phyloP scores from a whole-genome alignment of 1,140 invertebrate genomes.

The Wiebesia pumilae region DNA sequence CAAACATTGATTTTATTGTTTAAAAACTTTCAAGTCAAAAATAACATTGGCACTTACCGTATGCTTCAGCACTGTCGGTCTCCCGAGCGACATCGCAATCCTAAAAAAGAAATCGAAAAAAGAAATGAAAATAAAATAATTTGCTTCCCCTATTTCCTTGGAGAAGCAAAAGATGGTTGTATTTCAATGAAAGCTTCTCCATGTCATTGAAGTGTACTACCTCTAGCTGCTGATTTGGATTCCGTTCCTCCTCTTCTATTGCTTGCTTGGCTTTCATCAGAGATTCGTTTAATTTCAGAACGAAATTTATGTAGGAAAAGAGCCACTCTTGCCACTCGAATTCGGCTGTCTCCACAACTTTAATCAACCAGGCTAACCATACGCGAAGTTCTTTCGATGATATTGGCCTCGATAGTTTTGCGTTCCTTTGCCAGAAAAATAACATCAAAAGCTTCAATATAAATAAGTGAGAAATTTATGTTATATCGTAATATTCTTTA shows the following conservation, averaged over 20 bases:
- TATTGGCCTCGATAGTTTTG: background rate
- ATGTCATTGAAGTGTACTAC: background rate
- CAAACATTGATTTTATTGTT: too few relatives aligned
- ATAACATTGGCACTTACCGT: slow-evolving; percentile 13
- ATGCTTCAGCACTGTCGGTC: background rate
- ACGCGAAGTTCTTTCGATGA: slow-evolving; percentile 61
- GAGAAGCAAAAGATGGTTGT: background rate
- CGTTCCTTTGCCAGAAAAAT: background rate
- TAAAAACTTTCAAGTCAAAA: slow-evolving; percentile 7
- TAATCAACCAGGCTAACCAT: slow-evolving; percentile 61
- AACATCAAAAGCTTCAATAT: too few relatives aligned
- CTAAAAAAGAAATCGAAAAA: background rate
- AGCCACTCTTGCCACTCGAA: slow-evolving; percentile 64
- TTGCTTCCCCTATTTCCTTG: background rate
- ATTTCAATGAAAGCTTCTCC: too few relatives aligned
- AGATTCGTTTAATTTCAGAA: background rate
- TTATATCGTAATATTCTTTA: too few relatives aligned
- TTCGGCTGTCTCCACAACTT: slow-evolving; percentile 58
- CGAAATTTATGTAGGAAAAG: slow-evolving; percentile 53
- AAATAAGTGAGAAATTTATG: too few relatives aligned
- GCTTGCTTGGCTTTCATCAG: slow-evolving; percentile 2
- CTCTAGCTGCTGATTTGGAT: background rate
- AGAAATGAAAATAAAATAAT: background rate
- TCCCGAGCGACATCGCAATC: background rate
- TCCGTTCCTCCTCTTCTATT: too few relatives aligned